These are phyloP conservation scores for Scaptomyza caliginosa DNA, from an alignment of 2,888 invertebrate species.

Conservation along the genomic window DNA sequence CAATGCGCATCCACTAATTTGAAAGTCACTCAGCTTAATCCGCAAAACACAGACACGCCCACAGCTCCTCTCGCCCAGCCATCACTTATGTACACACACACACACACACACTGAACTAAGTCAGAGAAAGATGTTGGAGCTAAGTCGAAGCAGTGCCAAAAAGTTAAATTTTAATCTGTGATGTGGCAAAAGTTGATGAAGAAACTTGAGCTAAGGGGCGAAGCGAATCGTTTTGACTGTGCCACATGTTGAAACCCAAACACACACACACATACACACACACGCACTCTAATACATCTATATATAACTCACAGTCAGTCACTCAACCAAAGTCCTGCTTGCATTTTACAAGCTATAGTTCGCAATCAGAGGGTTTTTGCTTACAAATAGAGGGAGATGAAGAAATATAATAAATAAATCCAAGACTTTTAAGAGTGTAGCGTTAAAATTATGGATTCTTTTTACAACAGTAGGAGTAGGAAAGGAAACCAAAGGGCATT, in stretches of 20 bases:
- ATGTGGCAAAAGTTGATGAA: slow-evolving; percentile 76
- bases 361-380: neutral
- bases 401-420: slow-evolving; percentile 63
- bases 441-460: slow-evolving; percentile 33
- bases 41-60: slow-evolving; percentile 52
- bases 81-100: slow-evolving; percentile 6
- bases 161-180: slow-evolving; percentile 79
- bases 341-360: neutral
- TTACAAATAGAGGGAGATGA: slow-evolving; percentile 1
- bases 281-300: slow-evolving; percentile 30
- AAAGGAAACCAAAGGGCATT: slow-evolving; percentile 6
- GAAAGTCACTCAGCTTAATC: slow-evolving; percentile 76
- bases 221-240: slow-evolving; percentile 39
- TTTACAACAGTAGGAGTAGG: slow-evolving; percentile 15
- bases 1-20: slow-evolving; percentile 69
- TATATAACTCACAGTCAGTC: slow-evolving; percentile 14
- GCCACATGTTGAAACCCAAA: slow-evolving; percentile 65
- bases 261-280: slow-evolving; percentile 23
- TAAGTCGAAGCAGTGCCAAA: slow-evolving; percentile 65
- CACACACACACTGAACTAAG: slow-evolving; percentile 5
- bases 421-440: slow-evolving; percentile 47
- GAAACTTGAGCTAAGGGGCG: slow-evolving; percentile 60
- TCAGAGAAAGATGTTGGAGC: slow-evolving; percentile 24
- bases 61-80: neutral
- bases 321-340: slow-evolving; percentile 1